phyloP scores from a whole-genome alignment of 2,888 invertebrate genomes.

The Himalopsyche tibetana region DNA sequence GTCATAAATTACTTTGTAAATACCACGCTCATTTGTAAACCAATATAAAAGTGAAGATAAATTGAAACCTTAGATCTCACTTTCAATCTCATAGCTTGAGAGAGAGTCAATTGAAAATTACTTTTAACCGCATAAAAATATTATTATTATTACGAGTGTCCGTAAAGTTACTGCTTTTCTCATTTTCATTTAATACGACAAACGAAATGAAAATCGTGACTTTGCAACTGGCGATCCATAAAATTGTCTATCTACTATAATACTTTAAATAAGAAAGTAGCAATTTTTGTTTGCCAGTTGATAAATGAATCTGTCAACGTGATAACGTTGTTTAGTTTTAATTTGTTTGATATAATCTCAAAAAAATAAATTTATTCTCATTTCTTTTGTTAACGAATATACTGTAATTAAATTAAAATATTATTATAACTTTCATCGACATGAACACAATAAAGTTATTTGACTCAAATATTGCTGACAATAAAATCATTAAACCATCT shows the following conservation, averaged over 20 bases:
- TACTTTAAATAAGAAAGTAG: slow-evolving; percentile 8
- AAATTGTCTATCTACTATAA: not conserved
- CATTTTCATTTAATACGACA: not conserved
- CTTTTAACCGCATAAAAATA: no score
- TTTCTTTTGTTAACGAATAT: no score
- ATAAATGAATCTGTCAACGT: not conserved
- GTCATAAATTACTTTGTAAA: no score
- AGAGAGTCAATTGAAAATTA: no score
- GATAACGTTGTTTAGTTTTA: not conserved
- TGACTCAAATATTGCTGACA: no score
- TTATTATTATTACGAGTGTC: no score
- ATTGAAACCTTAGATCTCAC: not conserved
- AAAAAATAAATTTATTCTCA: no score
- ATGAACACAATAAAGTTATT: no score
- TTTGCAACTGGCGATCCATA: not conserved
- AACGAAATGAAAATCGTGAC: slow-evolving; percentile 29
- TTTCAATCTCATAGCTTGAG: not conserved
- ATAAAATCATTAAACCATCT: not conserved
- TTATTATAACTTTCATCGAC: no score
- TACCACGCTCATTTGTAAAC: no score
- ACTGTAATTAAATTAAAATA: no score
- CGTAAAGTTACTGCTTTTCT: not conserved
- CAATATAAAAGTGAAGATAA: not conserved
- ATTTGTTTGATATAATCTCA: no score
- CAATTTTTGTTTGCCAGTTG: not conserved